Evolutionary conservation across 2,888 invertebrate species (phyloP), one percentile per base, ranked within the genome.

Genomic region (Ctena decussata): DNA sequence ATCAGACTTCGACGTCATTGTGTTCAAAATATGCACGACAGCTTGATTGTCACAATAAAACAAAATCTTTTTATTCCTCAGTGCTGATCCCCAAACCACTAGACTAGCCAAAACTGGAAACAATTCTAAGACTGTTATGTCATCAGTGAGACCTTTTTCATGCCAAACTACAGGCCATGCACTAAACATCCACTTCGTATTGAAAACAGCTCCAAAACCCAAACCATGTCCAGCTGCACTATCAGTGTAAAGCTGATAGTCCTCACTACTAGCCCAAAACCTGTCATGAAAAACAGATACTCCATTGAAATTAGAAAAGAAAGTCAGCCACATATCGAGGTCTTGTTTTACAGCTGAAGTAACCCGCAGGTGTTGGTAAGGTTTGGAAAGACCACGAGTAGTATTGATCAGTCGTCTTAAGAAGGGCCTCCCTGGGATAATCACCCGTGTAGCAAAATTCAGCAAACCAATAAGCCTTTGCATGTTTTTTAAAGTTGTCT

Each of bases 11-110:
- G 74, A 74, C 18, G 78, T 75, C 49, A 32, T 18, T 18, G n/a
- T 39, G 37, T 83, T 83, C 5, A 83, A 30, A 60, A 84, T 80
- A 27, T 44, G 32, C 21, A 84, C 84, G 8, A 80, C 76, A 57
- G 84, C 80, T 24, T 24, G n/a, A 46, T 84, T 84, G 39, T 84
- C 84, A 71, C 72, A 79, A 27, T 30, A 49, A 57, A 79, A 79
- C 1, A 32, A 21, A 12, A 79, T 30, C 27, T 73, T 79, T 44
- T 79, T 79, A 32, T 73, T 46, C 18, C n/a, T 5, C n/a, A 79
- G 27, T 18, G 41, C 8, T 1, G 65, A 12, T 30, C 75, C 75
- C 80, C 74, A 80, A 5, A 80, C 65, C 32, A 44, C 5, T 1
- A 80, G 1, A 11, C 74, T 46, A 30, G 75, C 75, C 3, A 71